Conservation (phyloP, 2,113 vertebrate species). For the Acrocephalus kingi region DNA sequence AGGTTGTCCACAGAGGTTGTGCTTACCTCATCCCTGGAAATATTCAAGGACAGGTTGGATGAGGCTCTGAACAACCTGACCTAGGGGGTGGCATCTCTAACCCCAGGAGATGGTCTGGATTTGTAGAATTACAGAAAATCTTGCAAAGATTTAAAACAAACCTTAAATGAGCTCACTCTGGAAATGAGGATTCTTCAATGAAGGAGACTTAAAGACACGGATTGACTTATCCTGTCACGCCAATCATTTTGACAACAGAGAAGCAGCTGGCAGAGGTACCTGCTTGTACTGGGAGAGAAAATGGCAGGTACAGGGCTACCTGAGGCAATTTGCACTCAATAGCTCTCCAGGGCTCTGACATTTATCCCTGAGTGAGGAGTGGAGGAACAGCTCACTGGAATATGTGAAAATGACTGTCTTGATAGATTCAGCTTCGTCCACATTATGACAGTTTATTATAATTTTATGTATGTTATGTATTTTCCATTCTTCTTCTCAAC, state of each 20-base stretch:
- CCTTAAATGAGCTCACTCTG: not conserved
- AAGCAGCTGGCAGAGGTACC: not conserved
- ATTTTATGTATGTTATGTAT: conserved; percentile 50
- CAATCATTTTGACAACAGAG: not conserved
- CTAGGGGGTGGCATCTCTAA: not conserved
- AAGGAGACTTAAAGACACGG: not conserved
- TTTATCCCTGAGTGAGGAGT: not conserved
- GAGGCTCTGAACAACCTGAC: not conserved
- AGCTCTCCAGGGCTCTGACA: not conserved
- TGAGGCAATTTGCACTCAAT: not conserved
- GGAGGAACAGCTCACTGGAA: not conserved
- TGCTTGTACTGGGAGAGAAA: not conserved
- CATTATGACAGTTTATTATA: conserved; percentile 50
- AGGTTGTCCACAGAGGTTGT: not conserved
- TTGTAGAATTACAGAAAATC: not conserved
- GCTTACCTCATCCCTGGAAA: not conserved
- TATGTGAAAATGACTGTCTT: not conserved
- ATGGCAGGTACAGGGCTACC: not conserved
- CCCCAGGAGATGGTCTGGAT: not conserved
- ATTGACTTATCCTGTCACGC: not conserved
- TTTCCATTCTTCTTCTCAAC: conserved; percentile 25
- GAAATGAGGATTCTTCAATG: not conserved
- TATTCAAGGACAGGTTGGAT: not conserved
- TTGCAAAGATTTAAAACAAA: not conserved
- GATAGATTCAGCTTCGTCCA: not conserved